These are phyloP conservation scores for Brachirus orientalis DNA, from an alignment of 2,113 vertebrate genomes.

Conservation along the genomic window DNA sequence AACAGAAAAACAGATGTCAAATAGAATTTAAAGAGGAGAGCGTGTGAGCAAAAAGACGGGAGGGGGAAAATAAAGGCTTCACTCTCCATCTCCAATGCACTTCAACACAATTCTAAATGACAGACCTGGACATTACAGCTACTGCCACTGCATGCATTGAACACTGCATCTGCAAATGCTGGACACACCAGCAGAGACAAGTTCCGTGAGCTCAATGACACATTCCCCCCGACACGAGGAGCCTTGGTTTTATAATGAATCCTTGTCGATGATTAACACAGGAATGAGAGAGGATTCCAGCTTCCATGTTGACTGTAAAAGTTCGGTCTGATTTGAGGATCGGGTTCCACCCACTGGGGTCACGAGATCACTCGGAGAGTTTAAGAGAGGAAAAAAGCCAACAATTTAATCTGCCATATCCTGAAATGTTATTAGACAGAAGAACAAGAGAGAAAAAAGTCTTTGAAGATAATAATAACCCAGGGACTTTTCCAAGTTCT, in stretches of 20 bases:
- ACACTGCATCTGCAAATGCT: conserved; percentile 39
- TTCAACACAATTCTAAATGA: conserved; percentile 47
- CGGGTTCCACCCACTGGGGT: neutral
- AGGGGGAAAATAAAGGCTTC: neutral
- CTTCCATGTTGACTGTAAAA: conserved; percentile 27
- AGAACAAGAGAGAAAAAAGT: no score
- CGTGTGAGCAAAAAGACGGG: conserved; percentile 32
- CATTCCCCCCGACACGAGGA: conserved; percentile 27
- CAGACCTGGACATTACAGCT: conserved; percentile 51
- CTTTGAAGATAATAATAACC: neutral
- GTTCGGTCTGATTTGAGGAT: conserved; percentile 5
- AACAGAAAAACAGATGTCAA: conserved; percentile 68
- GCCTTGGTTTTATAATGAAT: conserved; percentile 47
- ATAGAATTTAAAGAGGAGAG: conserved; percentile 44
- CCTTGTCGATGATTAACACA: conserved; percentile 63
- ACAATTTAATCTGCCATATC: neutral
- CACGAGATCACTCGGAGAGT: neutral
- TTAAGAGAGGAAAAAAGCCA: neutral
- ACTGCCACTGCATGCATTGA: conserved; percentile 27
- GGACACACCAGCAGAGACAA: conserved; percentile 61
- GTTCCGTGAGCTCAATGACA: conserved; percentile 55
- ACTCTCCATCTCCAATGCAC: conserved; percentile 27
- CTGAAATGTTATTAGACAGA: neutral
- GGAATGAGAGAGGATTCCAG: conserved; percentile 31
- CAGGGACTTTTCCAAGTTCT: neutral